Conservation (phyloP, 92 coral and sea anemone species). For the Meandrina meandrites region DNA sequence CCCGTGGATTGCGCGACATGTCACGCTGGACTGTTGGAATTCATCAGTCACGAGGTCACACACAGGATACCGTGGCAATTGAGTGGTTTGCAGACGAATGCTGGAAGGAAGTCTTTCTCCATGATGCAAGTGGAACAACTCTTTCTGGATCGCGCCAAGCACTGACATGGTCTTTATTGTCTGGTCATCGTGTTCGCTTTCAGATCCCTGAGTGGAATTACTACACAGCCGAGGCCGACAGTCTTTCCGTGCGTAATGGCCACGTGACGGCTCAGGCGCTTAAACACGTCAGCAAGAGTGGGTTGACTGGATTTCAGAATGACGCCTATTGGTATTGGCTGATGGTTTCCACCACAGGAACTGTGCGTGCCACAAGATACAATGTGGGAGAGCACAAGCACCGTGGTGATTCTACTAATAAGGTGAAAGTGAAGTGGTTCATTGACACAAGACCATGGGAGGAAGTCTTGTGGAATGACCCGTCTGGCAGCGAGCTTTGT, state of each 20-base stretch:
- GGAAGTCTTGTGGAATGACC: slow-evolving; percentile 40
- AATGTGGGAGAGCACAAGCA: slow-evolving; percentile 43
- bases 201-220: slow-evolving; percentile 45
- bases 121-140: slow-evolving; percentile 46
- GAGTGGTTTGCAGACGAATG: slow-evolving; percentile 87
- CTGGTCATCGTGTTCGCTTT: slow-evolving; percentile 77
- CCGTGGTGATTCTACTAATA: too few species aligned
- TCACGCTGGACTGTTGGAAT: slow-evolving; percentile 88
- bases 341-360: slow-evolving; percentile 86
- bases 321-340: slow-evolving; percentile 32
- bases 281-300: slow-evolving; percentile 69
- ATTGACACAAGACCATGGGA: slow-evolving; percentile 81
- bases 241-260: slow-evolving; percentile 24
- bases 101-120: slow-evolving; percentile 73
- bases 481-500: slow-evolving; percentile 35
- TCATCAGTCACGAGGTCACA: slow-evolving; percentile 79
- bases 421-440: slow-evolving; percentile 4
- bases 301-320: slow-evolving; percentile 58
- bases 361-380: slow-evolving; percentile 64
- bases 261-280: not conserved
- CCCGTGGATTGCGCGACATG: slow-evolving; percentile 85
- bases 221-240: slow-evolving; percentile 81
- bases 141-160: slow-evolving; percentile 42
- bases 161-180: slow-evolving; percentile 55
- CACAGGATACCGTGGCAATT: slow-evolving; percentile 63